Conservation (phyloP, 2,888 invertebrate species). For the Calameuta filiformis region DNA sequence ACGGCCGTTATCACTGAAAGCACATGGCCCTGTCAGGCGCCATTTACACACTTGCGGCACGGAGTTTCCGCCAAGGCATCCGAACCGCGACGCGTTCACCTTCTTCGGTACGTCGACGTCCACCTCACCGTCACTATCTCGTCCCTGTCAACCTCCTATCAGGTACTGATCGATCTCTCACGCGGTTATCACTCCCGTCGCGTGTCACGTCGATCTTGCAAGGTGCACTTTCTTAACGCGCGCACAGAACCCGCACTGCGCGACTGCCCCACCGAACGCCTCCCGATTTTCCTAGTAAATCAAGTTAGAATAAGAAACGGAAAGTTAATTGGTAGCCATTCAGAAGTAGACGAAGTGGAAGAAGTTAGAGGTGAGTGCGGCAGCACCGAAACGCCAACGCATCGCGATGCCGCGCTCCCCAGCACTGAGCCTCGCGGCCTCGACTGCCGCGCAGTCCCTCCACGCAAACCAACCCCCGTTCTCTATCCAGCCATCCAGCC, state of each 20-base stretch:
- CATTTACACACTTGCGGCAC: slow-evolving; percentile 35
- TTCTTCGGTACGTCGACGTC: not conserved
- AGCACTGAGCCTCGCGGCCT: slow-evolving; percentile 64
- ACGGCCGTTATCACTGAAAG: slow-evolving; percentile 27
- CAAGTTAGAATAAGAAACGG: not conserved
- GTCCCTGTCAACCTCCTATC: not conserved
- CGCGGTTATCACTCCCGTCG: not conserved
- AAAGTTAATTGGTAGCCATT: slow-evolving; percentile 20
- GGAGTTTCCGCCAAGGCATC: not conserved
- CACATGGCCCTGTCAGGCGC: slow-evolving; percentile 58
- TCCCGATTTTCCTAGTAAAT: not conserved
- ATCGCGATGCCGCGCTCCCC: slow-evolving; percentile 62
- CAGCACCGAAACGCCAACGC: slow-evolving; percentile 57
- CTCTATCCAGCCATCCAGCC: slow-evolving; percentile 35
- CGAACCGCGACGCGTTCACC: not conserved
- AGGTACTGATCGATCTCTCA: not conserved
- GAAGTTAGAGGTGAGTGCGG: slow-evolving; percentile 41
- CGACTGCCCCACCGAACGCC: not conserved
- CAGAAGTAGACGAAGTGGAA: slow-evolving; percentile 10
- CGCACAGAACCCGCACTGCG: not conserved
- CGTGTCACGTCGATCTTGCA: not conserved
- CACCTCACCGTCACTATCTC: not conserved
- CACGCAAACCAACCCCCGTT: slow-evolving; percentile 60
- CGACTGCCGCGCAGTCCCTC: slow-evolving; percentile 64
- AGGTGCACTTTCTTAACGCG: not conserved